These are phyloP conservation scores for Diadophis punctatus DNA, from an alignment of 2,113 vertebrate genomes.

Conservation along the genomic window DNA sequence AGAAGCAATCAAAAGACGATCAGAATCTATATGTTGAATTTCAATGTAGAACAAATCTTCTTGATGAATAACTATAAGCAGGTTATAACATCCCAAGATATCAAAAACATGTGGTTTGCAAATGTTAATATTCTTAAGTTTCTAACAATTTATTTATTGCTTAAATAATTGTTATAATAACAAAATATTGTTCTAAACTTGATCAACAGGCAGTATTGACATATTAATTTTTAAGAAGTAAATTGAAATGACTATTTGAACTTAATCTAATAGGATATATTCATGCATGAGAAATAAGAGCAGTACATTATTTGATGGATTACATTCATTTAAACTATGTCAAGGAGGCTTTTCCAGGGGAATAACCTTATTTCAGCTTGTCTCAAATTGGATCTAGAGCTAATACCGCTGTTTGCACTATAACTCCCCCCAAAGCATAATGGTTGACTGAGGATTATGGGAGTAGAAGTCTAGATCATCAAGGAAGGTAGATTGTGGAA, in stretches of 20 bases:
- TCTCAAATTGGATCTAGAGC: neutral
- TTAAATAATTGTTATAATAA: neutral
- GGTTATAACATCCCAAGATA: neutral
- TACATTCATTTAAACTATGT: neutral
- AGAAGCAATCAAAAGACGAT: neutral
- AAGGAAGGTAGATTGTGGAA: neutral
- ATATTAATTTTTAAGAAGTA: neutral
- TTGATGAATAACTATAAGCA: neutral
- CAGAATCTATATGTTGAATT: neutral
- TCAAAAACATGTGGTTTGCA: too few relatives aligned
- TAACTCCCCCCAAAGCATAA: neutral
- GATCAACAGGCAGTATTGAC: neutral
- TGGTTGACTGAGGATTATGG: neutral
- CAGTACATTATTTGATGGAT: neutral
- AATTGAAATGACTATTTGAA: neutral
- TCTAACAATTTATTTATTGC: neutral
- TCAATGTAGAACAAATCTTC: neutral
- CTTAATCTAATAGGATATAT: neutral
- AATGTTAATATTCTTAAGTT: neutral
- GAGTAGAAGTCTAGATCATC: neutral
- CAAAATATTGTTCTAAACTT: neutral
- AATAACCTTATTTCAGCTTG: neutral
- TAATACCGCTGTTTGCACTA: neutral
- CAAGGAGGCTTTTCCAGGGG: neutral
- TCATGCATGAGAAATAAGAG: neutral